Conservation (phyloP, 2,113 vertebrate genomes). For the Cyprinodon tularosa region DNA sequence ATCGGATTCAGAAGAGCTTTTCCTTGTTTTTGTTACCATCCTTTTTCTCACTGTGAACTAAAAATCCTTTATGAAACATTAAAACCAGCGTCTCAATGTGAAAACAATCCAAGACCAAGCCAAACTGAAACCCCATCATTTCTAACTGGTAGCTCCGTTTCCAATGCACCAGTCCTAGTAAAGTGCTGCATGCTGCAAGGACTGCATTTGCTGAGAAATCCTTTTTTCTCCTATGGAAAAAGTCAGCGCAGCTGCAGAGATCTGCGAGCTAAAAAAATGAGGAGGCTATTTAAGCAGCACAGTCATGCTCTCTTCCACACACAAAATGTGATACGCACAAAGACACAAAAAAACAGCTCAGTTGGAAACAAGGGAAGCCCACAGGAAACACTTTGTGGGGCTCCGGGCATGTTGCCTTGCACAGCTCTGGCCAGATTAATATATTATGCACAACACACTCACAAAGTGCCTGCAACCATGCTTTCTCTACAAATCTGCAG, state of each 20-base stretch:
- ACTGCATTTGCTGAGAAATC: constrained; percentile 39
- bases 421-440: constrained; percentile 36
- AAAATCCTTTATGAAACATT: constrained; percentile 16
- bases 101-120: constrained; percentile 13
- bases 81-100: constrained; percentile 13
- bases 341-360: constrained; percentile 27
- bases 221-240: constrained; percentile 34
- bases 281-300: constrained; percentile 42
- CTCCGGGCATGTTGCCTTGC: constrained; percentile 59
- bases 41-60: constrained; percentile 10
- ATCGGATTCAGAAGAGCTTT: constrained; percentile 45
- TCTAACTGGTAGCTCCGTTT: constrained; percentile 45
- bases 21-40: constrained; percentile 68
- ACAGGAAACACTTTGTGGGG: constrained; percentile 61
- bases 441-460: constrained; percentile 18
- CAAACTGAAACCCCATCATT: constrained; percentile 44
- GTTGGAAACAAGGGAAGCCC: constrained; percentile 47
- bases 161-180: constrained; percentile 28
- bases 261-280: constrained; percentile 42
- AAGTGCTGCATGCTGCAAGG: constrained; percentile 35
- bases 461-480: background rate
- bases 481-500: background rate
- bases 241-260: constrained; percentile 49
- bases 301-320: constrained; percentile 36
- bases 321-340: constrained; percentile 34